These are phyloP conservation scores for Odontamblyopus rebecca DNA, from an alignment of 2,797 vertebrate species.

Conservation along the genomic window DNA sequence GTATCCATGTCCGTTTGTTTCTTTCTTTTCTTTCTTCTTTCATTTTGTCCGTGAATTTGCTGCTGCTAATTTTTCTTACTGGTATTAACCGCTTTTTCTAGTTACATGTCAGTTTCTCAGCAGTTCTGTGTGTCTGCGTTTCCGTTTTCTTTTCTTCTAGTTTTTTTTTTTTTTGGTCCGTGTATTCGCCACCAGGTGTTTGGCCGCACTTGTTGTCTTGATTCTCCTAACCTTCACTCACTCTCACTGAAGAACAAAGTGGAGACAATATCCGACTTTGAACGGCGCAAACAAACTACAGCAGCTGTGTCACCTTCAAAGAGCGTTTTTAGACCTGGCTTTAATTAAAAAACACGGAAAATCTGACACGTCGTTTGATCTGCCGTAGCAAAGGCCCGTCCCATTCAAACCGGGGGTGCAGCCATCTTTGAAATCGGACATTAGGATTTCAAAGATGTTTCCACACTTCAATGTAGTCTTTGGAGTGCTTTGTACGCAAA, in stretches of 20 bases:
- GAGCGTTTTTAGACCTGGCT: slow-evolving; percentile 67
- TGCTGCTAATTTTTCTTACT: too few relatives aligned
- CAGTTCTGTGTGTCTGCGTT: background rate
- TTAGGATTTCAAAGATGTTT: slow-evolving; percentile 66
- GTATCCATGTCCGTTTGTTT: too few relatives aligned
- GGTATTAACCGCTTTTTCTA: background rate
- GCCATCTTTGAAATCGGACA: slow-evolving; percentile 57
- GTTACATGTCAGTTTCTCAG: background rate
- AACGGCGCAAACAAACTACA: slow-evolving; percentile 62
- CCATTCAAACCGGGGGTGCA: slow-evolving; percentile 42
- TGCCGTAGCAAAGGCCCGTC: slow-evolving; percentile 57
- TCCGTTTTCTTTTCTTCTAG: background rate
- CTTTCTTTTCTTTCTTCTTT: too few relatives aligned
- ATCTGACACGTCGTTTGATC: slow-evolving; percentile 63
- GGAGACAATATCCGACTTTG: slow-evolving; percentile 67
- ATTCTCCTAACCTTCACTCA: slow-evolving; percentile 65
- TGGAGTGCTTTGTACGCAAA: slow-evolving; percentile 17
- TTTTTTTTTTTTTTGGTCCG: background rate
- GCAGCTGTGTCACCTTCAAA: slow-evolving; percentile 69
- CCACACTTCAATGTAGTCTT: slow-evolving; percentile 21
- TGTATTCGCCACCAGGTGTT: slow-evolving; percentile 77
- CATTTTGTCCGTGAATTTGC: too few relatives aligned
- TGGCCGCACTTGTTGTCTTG: slow-evolving; percentile 79
- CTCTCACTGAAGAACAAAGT: slow-evolving; percentile 67
- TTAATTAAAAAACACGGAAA: slow-evolving; percentile 59